Evolutionary conservation across 2,113 vertebrate genomes (phyloP), one percentile per base, ranked within the genome.

Genomic region (Eupsittula cactorum): DNA sequence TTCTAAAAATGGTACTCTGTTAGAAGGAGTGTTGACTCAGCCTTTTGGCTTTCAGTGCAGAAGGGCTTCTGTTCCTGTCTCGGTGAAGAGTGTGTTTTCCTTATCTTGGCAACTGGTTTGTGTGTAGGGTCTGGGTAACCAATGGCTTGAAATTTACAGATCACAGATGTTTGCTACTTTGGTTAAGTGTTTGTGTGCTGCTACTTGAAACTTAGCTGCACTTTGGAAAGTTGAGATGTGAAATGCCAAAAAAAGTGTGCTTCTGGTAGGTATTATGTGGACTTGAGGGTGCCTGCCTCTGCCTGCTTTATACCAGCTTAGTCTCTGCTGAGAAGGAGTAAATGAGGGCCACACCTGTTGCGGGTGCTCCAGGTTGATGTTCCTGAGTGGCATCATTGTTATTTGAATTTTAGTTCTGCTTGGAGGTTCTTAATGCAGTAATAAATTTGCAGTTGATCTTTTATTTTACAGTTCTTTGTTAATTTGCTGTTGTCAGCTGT

Each of bases 171-270:
- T 68, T 37, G 29, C 10, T 57, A 0, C 17, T 55, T 19, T 39
- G 35, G 2, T 27, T 15, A 28, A 16, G 37, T 27, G 4, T n/a
- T 42, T 27, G 21, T 24, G 27, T 4, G 7, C 25, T 75, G 37
- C 60, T 69, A 1, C 2, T 10, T 68, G 2, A 1, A 68, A 4
- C 4, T 16, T 5, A 1, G 15, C 24, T 11, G 0, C 55, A 31
- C 17, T 73, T 76, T 75, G 20, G 27, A 41, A 82, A 10, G 13
- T 42, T 49, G 74, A 46, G 31, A 5, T 52, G n/a, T 28, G 46
- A 47, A 41, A 28, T 41, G 11, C 16, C 25, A 3, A 20, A 28
- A 28, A 20, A 29, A 53, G 1, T 4, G 27, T 29, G 2, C 5
- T 47, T 44, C 16, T 76, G 9, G 4, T 68, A 39, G 39, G 13